A percentile compares a stretch with the other conserved stretches of the same genome.
phyloP scores from a whole-genome alignment of 2,888 invertebrate genomes.

The Eristalinus aeneus region DNA sequence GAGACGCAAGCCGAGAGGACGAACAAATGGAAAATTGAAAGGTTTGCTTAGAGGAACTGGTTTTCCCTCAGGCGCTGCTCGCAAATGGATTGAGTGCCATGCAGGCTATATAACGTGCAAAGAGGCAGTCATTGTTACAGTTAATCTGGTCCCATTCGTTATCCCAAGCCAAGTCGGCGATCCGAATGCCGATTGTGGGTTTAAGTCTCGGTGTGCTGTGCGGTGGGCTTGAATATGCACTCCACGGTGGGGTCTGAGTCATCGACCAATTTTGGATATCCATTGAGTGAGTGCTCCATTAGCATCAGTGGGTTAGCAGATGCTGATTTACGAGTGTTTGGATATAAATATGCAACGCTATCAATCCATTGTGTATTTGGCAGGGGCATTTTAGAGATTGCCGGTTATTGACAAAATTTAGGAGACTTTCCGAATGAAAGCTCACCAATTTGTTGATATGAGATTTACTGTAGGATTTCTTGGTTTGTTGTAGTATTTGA shows the following conservation, averaged over 20 bases:
- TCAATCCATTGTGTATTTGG: no score
- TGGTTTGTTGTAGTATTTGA: no score
- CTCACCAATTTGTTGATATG: no score
- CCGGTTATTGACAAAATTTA: no score
- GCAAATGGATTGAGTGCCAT: background rate
- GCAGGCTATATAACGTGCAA: background rate
- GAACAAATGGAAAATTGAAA: background rate
- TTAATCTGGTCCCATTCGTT: background rate
- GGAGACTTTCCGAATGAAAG: no score
- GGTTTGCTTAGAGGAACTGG: background rate
- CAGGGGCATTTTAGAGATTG: no score
- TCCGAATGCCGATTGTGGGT: background rate
- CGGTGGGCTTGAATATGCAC: slow-evolving; percentile 3
- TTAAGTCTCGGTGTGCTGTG: background rate
- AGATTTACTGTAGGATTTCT: no score
- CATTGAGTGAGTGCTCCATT: background rate
- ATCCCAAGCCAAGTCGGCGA: background rate
- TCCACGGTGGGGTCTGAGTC: background rate
- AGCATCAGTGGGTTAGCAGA: background rate
- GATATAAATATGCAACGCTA: background rate
- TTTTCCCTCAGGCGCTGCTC: background rate
- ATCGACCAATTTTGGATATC: background rate
- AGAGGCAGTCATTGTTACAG: background rate
- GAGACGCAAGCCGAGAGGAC: background rate
- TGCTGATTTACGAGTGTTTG: background rate